Percentiles rank a stretch among this genome's conserved stretches.
Evolutionary conservation across 2,113 vertebrate species (phyloP).

Genomic region (Callipepla squamata): DNA sequence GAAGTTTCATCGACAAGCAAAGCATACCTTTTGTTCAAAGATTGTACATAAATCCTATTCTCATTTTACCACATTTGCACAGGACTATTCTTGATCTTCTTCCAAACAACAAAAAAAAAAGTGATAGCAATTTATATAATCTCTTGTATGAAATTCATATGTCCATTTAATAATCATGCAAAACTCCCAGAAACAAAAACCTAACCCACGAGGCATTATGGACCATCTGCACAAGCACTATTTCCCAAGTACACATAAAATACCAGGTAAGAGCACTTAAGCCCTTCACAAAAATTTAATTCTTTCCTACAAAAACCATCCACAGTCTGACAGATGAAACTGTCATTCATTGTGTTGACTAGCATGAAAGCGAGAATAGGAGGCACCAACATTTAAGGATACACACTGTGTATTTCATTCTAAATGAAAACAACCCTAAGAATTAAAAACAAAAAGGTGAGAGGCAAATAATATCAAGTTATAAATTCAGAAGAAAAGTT

Average conservation of each 20-base stretch:
- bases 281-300: not conserved
- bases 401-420: not conserved
- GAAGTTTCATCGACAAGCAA: not conserved
- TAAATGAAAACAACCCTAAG: not conserved
- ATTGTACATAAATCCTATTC: not conserved
- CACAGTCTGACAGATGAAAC: not conserved
- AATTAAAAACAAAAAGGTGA: not conserved
- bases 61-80: not conserved
- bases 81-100: not conserved
- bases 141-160: not conserved
- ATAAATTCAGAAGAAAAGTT: not conserved
- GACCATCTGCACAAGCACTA: not conserved
- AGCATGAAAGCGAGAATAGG: not conserved
- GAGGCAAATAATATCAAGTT: not conserved
- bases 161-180: not conserved
- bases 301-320: not conserved
- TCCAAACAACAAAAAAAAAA: not conserved
- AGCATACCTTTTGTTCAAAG: not conserved
- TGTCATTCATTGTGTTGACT: not conserved
- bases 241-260: not conserved
- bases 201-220: not conserved
- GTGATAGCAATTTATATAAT: not conserved
- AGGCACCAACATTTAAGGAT: not conserved
- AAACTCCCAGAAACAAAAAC: not conserved
- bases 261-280: not conserved